Percentiles rank a stretch among this genome's conserved stretches.
phyloP scores from a whole-genome alignment of 2,113 vertebrate species.

The Oryctolagus cuniculus region DNA sequence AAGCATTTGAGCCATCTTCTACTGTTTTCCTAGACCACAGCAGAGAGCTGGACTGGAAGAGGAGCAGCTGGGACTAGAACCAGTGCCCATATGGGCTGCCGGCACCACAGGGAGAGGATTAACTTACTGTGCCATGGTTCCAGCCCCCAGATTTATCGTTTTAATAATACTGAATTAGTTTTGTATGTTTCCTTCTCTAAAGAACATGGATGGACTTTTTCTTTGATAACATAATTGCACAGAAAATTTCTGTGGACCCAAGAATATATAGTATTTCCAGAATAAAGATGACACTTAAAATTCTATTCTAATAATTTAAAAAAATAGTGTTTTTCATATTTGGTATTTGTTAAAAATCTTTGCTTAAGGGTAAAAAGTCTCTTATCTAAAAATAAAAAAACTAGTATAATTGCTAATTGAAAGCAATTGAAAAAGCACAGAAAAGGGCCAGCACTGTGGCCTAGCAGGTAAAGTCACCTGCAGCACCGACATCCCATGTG shows the following conservation, averaged over 20 bases:
- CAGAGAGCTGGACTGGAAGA: too few relatives aligned
- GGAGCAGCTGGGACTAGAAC: too few relatives aligned
- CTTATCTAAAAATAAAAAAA: neutral
- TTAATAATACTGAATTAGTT: neutral
- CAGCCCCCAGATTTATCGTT: too few relatives aligned
- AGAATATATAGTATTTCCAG: slow-evolving; percentile 13
- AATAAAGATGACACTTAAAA: neutral
- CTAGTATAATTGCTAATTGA: neutral
- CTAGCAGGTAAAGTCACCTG: too few relatives aligned
- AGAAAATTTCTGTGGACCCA: neutral
- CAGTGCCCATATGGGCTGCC: too few relatives aligned
- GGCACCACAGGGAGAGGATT: too few relatives aligned
- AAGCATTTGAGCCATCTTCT: too few relatives aligned
- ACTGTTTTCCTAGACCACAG: too few relatives aligned
- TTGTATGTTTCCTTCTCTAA: neutral
- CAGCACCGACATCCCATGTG: too few relatives aligned
- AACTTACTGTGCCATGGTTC: too few relatives aligned
- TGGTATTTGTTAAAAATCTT: neutral
- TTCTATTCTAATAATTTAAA: neutral
- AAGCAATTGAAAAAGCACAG: neutral
- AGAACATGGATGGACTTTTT: neutral
- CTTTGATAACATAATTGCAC: neutral
- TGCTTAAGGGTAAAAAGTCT: neutral
- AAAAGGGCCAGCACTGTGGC: neutral
- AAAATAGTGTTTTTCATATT: neutral